Conservation (phyloP, 2,888 invertebrate species). For the Agrochola macilenta region DNA sequence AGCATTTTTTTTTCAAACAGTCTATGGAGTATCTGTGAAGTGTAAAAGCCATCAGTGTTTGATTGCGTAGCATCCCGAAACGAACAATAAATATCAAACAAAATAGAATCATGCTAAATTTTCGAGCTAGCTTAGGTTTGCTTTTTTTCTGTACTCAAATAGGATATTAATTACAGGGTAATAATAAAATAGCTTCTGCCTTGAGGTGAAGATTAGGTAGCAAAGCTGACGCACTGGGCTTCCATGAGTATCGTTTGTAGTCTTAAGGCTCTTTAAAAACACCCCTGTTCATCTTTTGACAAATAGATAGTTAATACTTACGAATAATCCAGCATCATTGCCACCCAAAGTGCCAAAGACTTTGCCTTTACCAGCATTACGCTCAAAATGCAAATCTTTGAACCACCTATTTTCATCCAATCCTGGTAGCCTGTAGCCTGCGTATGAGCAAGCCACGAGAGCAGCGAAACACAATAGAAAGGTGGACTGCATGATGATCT, state of each 20-base stretch:
- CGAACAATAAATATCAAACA: background rate
- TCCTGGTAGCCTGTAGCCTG: conserved; percentile 20
- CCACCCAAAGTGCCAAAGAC: conserved; percentile 79
- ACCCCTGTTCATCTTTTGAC: background rate
- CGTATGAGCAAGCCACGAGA: conserved; percentile 60
- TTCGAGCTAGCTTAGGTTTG: too few relatives aligned
- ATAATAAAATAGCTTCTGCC: background rate
- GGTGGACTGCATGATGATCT: conserved; percentile 65
- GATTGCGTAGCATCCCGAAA: background rate
- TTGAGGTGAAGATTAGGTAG: background rate
- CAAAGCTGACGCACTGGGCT: background rate
- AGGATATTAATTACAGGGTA: too few relatives aligned
- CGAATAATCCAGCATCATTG: conserved; percentile 76
- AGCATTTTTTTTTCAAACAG: too few relatives aligned
- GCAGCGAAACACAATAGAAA: conserved; percentile 51
- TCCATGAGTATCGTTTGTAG: too few relatives aligned
- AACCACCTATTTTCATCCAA: conserved; percentile 20
- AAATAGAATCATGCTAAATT: background rate
- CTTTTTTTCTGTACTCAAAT: background rate
- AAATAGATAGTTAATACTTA: conserved; percentile 62
- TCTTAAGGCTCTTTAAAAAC: too few relatives aligned
- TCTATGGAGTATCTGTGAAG: background rate
- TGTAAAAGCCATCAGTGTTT: background rate
- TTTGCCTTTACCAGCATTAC: conserved; percentile 66
- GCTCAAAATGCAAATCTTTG: conserved; percentile 69